These are phyloP conservation scores for Corydoras maculifer DNA, from an alignment of 2,113 vertebrate genomes.

Conservation along the genomic window DNA sequence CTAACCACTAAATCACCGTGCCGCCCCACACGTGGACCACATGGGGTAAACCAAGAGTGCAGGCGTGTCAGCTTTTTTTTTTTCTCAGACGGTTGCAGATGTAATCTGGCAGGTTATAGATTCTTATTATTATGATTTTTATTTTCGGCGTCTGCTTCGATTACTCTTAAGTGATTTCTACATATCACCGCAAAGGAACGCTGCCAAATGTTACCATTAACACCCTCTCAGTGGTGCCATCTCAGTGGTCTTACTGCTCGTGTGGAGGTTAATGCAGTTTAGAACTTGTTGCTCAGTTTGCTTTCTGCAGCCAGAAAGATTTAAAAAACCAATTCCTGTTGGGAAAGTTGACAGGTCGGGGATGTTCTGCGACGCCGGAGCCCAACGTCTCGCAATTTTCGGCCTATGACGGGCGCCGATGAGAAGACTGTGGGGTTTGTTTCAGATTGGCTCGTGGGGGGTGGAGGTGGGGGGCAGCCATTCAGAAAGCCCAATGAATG, in stretches of 20 bases:
- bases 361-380: constrained; percentile 1
- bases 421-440: constrained; percentile 13
- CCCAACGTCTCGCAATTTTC: constrained; percentile 6
- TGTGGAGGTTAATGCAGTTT: not conserved
- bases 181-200: no score
- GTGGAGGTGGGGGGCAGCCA: constrained; percentile 2
- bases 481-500: constrained; percentile 18
- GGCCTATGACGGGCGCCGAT: constrained; percentile 1
- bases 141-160: not conserved
- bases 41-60: constrained; percentile 8
- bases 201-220: no score
- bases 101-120: not conserved
- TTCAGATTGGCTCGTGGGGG: constrained; percentile 1
- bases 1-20: no score
- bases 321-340: not conserved
- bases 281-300: not conserved
- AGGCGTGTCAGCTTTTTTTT: not conserved
- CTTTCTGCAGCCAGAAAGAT: not conserved
- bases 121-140: no score
- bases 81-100: no score
- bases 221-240: no score
- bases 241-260: not conserved
- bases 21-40: not conserved
- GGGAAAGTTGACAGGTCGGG: not conserved
- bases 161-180: not conserved